Conservation (phyloP, 2,888 invertebrate genomes). For the Cantharis rufa region DNA sequence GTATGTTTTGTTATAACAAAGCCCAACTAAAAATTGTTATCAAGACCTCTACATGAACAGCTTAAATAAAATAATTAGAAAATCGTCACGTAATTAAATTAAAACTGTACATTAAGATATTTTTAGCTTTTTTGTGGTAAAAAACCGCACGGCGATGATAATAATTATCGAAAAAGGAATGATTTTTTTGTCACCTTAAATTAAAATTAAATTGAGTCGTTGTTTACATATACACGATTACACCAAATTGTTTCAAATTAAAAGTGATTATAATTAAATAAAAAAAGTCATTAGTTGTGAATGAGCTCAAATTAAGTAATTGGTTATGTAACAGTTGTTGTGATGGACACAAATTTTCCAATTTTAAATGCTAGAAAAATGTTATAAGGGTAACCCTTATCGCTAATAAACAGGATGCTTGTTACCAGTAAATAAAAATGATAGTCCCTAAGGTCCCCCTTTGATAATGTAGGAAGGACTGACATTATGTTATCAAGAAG, state of each 20-base stretch:
- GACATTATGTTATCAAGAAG: constrained; percentile 2
- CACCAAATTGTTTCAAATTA: not conserved
- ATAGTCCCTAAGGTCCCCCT: constrained; percentile 6
- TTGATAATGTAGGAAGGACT: constrained; percentile 2
- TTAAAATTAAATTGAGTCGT: not conserved
- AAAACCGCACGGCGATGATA: not conserved
- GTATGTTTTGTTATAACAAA: not conserved
- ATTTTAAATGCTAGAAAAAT: not conserved
- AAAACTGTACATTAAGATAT: not conserved
- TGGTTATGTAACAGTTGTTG: not conserved
- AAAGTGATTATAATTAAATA: not conserved
- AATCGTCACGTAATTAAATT: not conserved
- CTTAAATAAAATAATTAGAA: not conserved
- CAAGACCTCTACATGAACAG: not conserved
- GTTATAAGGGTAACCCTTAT: constrained; percentile 13
- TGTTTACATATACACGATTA: not conserved
- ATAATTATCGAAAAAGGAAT: not conserved
- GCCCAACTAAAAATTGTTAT: not conserved
- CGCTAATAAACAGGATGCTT: constrained; percentile 16
- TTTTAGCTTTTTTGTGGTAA: not conserved
- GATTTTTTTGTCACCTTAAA: not conserved
- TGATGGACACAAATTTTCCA: not conserved
- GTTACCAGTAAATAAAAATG: constrained; percentile 6
- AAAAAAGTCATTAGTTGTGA: not conserved
- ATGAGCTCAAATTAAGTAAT: not conserved